Evolutionary conservation across 1,140 invertebrate species (phyloP).

Genomic region (Pseudobourletiella spinata): DNA sequence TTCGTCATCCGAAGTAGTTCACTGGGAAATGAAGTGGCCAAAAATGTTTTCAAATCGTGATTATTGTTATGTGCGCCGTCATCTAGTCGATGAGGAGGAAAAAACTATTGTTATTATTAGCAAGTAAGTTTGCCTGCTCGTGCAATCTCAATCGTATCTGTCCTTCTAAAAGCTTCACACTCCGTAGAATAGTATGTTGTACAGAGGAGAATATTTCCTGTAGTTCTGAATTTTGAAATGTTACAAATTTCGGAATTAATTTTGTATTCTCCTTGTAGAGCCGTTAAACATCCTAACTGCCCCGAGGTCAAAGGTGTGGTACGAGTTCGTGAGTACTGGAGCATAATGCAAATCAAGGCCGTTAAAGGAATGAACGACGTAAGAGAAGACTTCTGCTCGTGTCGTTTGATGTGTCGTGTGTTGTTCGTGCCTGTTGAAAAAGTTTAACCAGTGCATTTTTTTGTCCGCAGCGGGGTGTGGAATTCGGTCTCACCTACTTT

Average conservation of each 20-base stretch:
- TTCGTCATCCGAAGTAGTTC: slow-evolving; percentile 57
- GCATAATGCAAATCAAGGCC: slow-evolving; percentile 73
- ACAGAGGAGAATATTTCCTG: no score
- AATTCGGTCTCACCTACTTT: slow-evolving; percentile 77
- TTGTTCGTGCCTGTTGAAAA: no score
- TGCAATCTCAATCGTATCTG: slow-evolving; percentile 48
- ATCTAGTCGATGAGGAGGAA: slow-evolving; percentile 49
- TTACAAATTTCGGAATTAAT: slow-evolving; percentile 45
- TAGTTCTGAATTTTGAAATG: no score
- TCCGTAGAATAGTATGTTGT: no score
- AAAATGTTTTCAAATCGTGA: slow-evolving; percentile 73
- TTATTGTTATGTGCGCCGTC: slow-evolving; percentile 72
- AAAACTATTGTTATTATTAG: slow-evolving; percentile 51
- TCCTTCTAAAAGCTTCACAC: no score
- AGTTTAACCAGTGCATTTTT: no score
- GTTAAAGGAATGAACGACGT: slow-evolving; percentile 52
- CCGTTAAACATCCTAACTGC: slow-evolving; percentile 23
- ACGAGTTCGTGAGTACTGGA: slow-evolving; percentile 72
- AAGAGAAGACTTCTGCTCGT: no score
- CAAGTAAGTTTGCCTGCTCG: slow-evolving; percentile 44
- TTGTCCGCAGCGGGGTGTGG: slow-evolving; percentile 52
- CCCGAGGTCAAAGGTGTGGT: slow-evolving; percentile 36
- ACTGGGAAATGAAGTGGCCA: slow-evolving; percentile 83
- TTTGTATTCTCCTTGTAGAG: slow-evolving; percentile 34
- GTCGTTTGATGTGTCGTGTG: no score